These are phyloP conservation scores for Hoplostethus mediterraneus DNA, from an alignment of 2,797 vertebrate species.

Conservation along the genomic window DNA sequence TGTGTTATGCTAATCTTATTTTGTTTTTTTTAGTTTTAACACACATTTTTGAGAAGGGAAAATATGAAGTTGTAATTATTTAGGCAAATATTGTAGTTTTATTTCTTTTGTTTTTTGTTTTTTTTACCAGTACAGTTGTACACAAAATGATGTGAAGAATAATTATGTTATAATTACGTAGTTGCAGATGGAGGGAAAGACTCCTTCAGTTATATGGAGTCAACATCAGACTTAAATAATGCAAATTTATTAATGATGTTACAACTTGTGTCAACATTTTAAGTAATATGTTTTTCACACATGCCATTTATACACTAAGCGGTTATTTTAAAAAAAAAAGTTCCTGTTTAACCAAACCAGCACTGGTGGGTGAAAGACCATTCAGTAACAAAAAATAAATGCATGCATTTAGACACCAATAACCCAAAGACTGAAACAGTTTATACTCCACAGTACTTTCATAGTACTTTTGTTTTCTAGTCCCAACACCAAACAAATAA, in stretches of 20 bases:
- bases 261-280: conserved; percentile 58
- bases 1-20: conserved; percentile 69
- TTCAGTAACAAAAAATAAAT: conserved; percentile 44
- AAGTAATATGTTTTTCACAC: conserved; percentile 27
- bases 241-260: conserved; percentile 63
- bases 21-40: conserved; percentile 65
- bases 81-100: conserved; percentile 63
- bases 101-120: conserved; percentile 52
- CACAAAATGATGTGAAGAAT: conserved; percentile 62
- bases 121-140: conserved; percentile 60
- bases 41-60: conserved; percentile 65
- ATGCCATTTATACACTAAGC: conserved; percentile 45
- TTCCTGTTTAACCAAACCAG: conserved; percentile 46
- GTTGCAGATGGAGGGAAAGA: conserved; percentile 50
- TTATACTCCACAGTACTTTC: conserved; percentile 35
- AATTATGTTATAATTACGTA: conserved; percentile 58
- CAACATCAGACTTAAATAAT: conserved; percentile 63
- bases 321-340: conserved; percentile 47
- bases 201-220: conserved; percentile 53
- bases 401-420: conserved; percentile 61
- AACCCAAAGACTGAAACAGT: conserved; percentile 66
- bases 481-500: conserved; percentile 20
- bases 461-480: conserved; percentile 19
- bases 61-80: conserved; percentile 79
- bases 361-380: conserved; percentile 43